Evolutionary conservation across 2,113 vertebrate species (phyloP), one percentile per base, ranked within the genome.

Genomic region (Coregonus clupeaformis): DNA sequence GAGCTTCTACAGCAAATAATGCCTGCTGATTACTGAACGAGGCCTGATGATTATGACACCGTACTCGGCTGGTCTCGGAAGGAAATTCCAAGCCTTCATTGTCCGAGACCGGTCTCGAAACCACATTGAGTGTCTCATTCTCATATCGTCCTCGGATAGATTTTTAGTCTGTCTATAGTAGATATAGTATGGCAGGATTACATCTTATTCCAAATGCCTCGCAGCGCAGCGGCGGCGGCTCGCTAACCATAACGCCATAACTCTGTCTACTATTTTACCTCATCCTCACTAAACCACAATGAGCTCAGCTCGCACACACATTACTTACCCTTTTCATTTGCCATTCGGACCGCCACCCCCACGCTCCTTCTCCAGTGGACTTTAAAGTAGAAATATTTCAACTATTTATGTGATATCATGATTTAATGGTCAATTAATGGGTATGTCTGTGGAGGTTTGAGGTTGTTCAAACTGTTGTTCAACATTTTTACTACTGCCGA

Each of bases 341-440:
- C 62, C 30, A 16, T 32, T 18, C 20, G 16, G 57, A 59, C 57
- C 57, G 3, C 16, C 4, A 5, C 14, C 55, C 57, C 6, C 57
- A 14, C 57, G 1, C 57, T 3, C 16, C 55, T 6, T 22, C 20
- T 59, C 32, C 12, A 13, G 60, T 32, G 4, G 1, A 18, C 20
- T 71, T 60, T 57, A 12, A 22, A 36, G 32, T 5, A 63, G 32
- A 63, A 63, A 72, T 22, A 60, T 57, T 18, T 29, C 20, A 63
- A 64, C 22, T 42, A 24, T 74, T 13, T 67, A 20, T 68, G 71
- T 47, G 49, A 72, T 62, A 59, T 47, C 18, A 67, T 68, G 73
- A 72, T 75, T 75, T 68, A 62, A 30, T 20, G 49, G 20, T 42
- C n/a, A 49, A 67, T 72, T 66, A 72, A 71, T 62, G 36, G 36